Percentiles rank a stretch among this genome's conserved stretches.
Evolutionary conservation across 2,797 vertebrate genomes (phyloP).

Genomic region (Acrossocheilus fasciatus): DNA sequence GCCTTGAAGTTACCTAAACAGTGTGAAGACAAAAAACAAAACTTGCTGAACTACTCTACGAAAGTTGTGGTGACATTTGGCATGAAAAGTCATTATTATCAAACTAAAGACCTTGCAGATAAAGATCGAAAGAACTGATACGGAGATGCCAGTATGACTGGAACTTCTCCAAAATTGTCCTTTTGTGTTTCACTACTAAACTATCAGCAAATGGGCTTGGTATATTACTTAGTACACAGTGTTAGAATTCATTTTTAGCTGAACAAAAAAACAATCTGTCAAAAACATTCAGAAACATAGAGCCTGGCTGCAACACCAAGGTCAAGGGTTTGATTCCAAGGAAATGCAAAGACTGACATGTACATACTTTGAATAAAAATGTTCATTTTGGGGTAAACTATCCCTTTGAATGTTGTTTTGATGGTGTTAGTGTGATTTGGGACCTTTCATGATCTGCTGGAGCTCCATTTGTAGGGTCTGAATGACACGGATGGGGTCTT

Average conservation of each 20-base stretch:
- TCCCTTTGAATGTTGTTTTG: neutral
- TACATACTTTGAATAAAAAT: no score
- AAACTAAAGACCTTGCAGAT: neutral
- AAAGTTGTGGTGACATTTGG: neutral
- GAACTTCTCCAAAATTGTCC: neutral
- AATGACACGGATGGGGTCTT: constrained; percentile 89
- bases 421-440: neutral
- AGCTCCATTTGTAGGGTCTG: constrained; percentile 96
- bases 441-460: constrained; percentile 98
- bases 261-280: neutral
- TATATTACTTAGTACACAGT: no score
- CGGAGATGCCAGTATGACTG: neutral
- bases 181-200: neutral
- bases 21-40: constrained; percentile 13
- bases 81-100: neutral
- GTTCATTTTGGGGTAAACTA: no score
- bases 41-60: neutral
- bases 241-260: neutral
- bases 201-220: neutral
- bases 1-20: constrained; percentile 90
- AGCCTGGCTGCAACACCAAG: neutral
- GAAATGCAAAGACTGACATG: no score
- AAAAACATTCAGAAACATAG: neutral
- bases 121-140: neutral
- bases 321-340: neutral